Percentiles rank a stretch among this genome's conserved stretches.
These are phyloP conservation scores for Pseudococcus jackbeardsleyi DNA, from an alignment of 2,888 invertebrate genomes.

Conservation along the genomic window DNA sequence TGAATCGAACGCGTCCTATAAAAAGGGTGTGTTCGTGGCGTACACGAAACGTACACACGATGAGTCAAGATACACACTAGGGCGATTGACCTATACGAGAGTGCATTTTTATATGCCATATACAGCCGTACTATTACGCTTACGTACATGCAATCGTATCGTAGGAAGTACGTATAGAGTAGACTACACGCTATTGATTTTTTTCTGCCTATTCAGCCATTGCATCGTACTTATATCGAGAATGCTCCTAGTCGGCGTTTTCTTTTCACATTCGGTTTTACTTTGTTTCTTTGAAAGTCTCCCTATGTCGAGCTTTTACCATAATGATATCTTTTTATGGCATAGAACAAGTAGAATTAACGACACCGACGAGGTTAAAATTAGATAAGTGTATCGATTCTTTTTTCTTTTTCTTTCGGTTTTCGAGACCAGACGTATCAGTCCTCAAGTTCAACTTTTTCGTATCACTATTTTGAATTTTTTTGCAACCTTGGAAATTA, in stretches of 20 bases:
- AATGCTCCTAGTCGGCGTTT: not conserved
- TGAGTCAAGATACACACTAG: slow-evolving; percentile 17
- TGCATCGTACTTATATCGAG: not conserved
- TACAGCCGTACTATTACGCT: not conserved
- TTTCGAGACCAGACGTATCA: not conserved
- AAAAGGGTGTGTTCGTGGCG: not conserved
- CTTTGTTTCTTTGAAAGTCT: not conserved
- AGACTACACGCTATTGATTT: not conserved
- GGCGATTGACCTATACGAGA: slow-evolving; percentile 42
- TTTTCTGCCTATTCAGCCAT: not conserved
- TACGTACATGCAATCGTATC: not conserved
- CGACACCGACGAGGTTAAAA: not conserved
- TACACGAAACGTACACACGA: not conserved
- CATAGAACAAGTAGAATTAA: not conserved
- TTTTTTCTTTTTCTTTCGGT: not conserved
- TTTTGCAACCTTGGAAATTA: slow-evolving; percentile 36
- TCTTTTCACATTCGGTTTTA: not conserved
- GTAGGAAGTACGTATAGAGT: not conserved
- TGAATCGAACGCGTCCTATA: slow-evolving; percentile 6
- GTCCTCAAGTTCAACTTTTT: not conserved
- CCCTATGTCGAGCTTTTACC: not conserved
- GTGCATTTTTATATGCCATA: slow-evolving; percentile 28
- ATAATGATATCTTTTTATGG: not conserved
- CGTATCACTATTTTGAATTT: slow-evolving; percentile 5
- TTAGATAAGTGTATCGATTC: not conserved